Percentiles rank a stretch among this genome's conserved stretches.
These are phyloP conservation scores for Aproaerema taeniolella DNA, from an alignment of 2,888 invertebrate species.

Conservation along the genomic window DNA sequence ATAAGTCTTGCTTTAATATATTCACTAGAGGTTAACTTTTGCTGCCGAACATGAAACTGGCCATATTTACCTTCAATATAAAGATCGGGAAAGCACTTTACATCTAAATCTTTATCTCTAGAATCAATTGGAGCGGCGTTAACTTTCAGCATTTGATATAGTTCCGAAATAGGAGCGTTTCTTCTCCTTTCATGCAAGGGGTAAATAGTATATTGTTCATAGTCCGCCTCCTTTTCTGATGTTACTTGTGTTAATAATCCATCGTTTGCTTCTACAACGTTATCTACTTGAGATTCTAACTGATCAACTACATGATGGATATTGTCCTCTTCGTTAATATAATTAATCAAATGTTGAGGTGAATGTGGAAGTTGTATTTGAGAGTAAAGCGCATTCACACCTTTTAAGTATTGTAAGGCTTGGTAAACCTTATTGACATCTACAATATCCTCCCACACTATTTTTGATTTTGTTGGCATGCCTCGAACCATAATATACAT, in stretches of 20 bases:
- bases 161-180: slow-evolving; percentile 18
- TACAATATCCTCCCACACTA: slow-evolving; percentile 27
- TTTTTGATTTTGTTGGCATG: slow-evolving; percentile 24
- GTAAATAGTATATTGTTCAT: slow-evolving; percentile 20
- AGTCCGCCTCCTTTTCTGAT: slow-evolving; percentile 12
- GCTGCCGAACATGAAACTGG: slow-evolving; percentile 19
- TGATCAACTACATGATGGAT: slow-evolving; percentile 8
- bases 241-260: slow-evolving; percentile 14
- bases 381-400: slow-evolving; percentile 26
- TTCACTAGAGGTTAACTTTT: slow-evolving; percentile 19
- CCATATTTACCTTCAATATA: slow-evolving; percentile 25
- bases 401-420: slow-evolving; percentile 27
- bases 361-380: slow-evolving; percentile 22
- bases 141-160: slow-evolving; percentile 23
- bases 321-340: slow-evolving; percentile 9
- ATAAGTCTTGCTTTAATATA: slow-evolving; percentile 19
- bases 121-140: slow-evolving; percentile 20
- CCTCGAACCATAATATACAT: slow-evolving; percentile 32
- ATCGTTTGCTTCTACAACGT: neutral
- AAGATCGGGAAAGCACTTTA: slow-evolving; percentile 16
- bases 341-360: slow-evolving; percentile 6
- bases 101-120: slow-evolving; percentile 19
- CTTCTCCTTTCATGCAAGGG: slow-evolving; percentile 17
- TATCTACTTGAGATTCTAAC: neutral
- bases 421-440: slow-evolving; percentile 30